Percentiles rank a stretch among this genome's conserved stretches.
These are phyloP conservation scores for Drosophila nigromelanica DNA, from an alignment of 1,140 invertebrate genomes.

Conservation along the genomic window DNA sequence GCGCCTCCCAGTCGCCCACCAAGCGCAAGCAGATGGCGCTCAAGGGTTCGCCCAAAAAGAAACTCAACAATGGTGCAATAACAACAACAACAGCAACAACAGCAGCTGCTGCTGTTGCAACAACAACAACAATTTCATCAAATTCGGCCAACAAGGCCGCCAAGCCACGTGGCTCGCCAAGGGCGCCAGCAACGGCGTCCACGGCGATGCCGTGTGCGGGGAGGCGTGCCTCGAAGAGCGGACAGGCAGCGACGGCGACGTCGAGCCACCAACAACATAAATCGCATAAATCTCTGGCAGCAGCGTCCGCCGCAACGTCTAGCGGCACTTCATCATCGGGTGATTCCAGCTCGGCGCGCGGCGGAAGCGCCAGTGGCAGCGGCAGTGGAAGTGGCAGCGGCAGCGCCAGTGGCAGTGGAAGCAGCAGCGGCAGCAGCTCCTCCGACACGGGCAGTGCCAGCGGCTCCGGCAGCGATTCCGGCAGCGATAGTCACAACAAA, in stretches of 20 bases:
- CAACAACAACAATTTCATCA: conserved; percentile 32
- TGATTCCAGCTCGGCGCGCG: conserved; percentile 74
- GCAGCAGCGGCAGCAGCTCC: conserved; percentile 24
- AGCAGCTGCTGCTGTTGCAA: conserved; percentile 45
- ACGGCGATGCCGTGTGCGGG: conserved; percentile 60
- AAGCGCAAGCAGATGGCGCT: conserved; percentile 60
- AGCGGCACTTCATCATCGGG: conserved; percentile 76
- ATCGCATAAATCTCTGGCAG: conserved; percentile 29
- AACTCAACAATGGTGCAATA: conserved; percentile 77
- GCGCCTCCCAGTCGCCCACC: conserved; percentile 70
- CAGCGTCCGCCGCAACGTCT: conserved; percentile 70
- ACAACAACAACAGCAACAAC: conserved; percentile 48
- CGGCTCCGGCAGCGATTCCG: conserved; percentile 25
- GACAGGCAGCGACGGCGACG: conserved; percentile 60
- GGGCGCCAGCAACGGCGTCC: conserved; percentile 45
- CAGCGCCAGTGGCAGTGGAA: background rate
- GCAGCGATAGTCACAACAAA: conserved; percentile 26
- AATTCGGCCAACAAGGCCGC: conserved; percentile 44
- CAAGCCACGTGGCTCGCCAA: conserved; percentile 39
- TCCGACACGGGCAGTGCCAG: conserved; percentile 64
- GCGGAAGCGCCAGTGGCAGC: conserved; percentile 28
- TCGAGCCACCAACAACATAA: conserved; percentile 59
- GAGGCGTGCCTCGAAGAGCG: conserved; percentile 79
- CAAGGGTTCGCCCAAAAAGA: conserved; percentile 72
- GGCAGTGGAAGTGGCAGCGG: background rate